A percentile compares a stretch with the other conserved stretches of the same genome.
Conservation (phyloP, 2,797 vertebrate genomes). For the Petrocephalus schoutedeni region DNA sequence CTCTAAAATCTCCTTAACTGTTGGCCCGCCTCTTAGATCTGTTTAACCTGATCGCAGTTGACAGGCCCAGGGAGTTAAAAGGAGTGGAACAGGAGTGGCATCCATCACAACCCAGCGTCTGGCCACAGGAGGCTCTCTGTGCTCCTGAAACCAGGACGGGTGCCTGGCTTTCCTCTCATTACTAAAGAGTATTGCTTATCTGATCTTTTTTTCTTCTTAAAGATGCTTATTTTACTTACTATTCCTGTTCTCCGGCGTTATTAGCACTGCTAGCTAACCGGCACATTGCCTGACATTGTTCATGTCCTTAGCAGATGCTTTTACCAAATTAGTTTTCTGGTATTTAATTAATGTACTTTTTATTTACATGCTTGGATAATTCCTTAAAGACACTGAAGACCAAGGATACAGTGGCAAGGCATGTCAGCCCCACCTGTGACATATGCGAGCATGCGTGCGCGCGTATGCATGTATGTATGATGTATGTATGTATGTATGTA, state of each 20-base stretch:
- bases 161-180: too few species aligned
- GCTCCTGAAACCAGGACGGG: neutral
- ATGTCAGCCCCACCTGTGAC: neutral
- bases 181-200: neutral
- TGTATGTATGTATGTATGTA: neutral
- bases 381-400: neutral
- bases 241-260: neutral
- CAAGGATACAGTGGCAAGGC: neutral
- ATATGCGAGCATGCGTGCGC: neutral
- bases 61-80: neutral
- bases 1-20: conserved; percentile 7
- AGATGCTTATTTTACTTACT: neutral
- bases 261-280: neutral
- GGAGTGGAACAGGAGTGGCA: neutral
- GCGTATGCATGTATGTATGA: neutral
- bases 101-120: neutral
- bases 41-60: neutral
- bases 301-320: neutral
- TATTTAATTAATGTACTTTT: neutral
- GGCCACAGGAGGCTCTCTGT: neutral
- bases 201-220: neutral
- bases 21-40: neutral
- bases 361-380: neutral
- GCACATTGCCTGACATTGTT: neutral
- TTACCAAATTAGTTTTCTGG: neutral